Conservation (phyloP, 2,797 vertebrate species). For the Pseudochaenichthys georgianus region DNA sequence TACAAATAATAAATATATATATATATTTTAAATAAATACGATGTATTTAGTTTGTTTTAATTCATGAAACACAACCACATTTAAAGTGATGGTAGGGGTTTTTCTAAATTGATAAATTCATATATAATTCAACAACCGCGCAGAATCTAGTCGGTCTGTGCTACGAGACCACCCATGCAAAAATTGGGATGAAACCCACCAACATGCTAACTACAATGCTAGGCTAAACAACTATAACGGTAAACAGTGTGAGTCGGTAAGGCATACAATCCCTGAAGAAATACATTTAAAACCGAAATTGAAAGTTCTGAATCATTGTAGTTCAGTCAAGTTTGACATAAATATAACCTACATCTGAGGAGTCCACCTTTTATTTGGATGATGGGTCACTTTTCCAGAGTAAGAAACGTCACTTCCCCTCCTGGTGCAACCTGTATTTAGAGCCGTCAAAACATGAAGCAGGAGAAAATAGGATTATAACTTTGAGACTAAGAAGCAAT, state of each 20-base stretch:
- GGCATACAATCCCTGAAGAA: neutral
- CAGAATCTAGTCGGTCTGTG: constrained; percentile 34
- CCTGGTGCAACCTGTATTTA: constrained; percentile 57
- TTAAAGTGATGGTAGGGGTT: neutral
- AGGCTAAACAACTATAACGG: constrained; percentile 1
- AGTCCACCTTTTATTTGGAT: constrained; percentile 75
- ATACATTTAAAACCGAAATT: neutral
- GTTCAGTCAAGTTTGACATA: accelerated
- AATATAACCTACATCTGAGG: constrained; percentile 1
- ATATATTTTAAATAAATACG: neutral
- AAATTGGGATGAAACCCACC: constrained; percentile 68
- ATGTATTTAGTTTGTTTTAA: neutral
- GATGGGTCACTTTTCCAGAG: constrained; percentile 73
- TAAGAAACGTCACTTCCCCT: constrained; percentile 54
- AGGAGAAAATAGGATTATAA: neutral
- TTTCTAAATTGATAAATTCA: neutral
- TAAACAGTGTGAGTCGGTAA: accelerated
- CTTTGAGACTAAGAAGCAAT: neutral
- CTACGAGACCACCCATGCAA: constrained; percentile 80
- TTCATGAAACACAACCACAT: neutral
- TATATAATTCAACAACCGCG: constrained; percentile 25
- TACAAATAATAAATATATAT: neutral
- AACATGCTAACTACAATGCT: constrained; percentile 38
- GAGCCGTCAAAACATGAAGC: neutral
- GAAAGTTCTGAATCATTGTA: accelerated